These are phyloP conservation scores for Microchirus variegatus DNA, from an alignment of 2,797 vertebrate genomes.

Conservation along the genomic window DNA sequence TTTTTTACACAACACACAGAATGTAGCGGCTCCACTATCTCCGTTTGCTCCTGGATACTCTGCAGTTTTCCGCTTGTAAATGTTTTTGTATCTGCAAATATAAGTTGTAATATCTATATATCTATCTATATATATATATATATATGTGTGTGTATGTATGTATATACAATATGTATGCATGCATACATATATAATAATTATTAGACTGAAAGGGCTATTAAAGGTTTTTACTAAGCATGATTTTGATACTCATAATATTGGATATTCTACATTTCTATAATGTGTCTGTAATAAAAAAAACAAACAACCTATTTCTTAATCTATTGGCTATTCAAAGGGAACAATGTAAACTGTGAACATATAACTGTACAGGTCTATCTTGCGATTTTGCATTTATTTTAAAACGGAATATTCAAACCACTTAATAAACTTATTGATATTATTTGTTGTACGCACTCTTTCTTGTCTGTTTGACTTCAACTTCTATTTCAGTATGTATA, in stretches of 20 bases:
- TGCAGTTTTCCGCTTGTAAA: conserved; percentile 56
- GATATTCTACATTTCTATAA: conserved; percentile 87
- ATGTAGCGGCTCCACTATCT: conserved; percentile 69
- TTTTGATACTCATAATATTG: conserved; percentile 79
- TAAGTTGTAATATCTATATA: conserved; percentile 82
- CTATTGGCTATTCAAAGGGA: conserved; percentile 89
- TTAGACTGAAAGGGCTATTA: conserved; percentile 88
- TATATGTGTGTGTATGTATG: conserved; percentile 53
- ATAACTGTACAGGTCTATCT: conserved; percentile 88
- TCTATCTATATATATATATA: conserved; percentile 73
- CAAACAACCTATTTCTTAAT: conserved; percentile 83
- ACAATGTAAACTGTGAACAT: conserved; percentile 96
- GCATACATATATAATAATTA: conserved; percentile 79
- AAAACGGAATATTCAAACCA: conserved; percentile 83
- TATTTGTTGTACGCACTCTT: conserved; percentile 38
- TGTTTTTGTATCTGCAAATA: conserved; percentile 86
- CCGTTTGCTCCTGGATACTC: conserved; percentile 52
- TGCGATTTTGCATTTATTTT: conserved; percentile 82
- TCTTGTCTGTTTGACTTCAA: too few relatives aligned
- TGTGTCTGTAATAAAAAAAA: conserved; percentile 85
- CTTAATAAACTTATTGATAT: conserved; percentile 90
- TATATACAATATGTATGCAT: conserved; percentile 41
- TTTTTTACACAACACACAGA: conserved; percentile 39
- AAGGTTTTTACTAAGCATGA: conserved; percentile 88
- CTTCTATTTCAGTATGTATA: too few relatives aligned